A percentile compares a stretch with the other conserved stretches of the same genome.
Evolutionary conservation across 64 coral and sea anemone species (phyloP).

Genomic region (Actinia tenebrosa): DNA sequence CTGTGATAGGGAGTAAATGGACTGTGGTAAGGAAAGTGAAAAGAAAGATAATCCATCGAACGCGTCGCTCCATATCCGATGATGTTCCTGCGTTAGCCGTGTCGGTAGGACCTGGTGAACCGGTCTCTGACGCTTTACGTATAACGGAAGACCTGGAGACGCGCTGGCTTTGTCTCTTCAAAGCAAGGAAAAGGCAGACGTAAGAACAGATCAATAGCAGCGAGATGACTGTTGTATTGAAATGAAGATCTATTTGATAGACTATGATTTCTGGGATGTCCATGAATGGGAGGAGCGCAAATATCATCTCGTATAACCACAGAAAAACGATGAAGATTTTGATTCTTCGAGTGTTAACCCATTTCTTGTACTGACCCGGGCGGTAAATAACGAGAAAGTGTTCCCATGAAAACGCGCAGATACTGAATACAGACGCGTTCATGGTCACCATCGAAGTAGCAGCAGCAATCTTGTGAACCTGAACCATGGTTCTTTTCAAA

Average conservation of each 20-base stretch:
- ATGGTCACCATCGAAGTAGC: conserved; percentile 41
- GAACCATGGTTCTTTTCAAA: background rate
- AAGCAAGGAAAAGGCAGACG: conserved; percentile 14
- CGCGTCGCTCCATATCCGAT: background rate
- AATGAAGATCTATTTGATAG: conserved; percentile 6
- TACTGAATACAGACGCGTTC: conserved; percentile 37
- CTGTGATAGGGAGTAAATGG: conserved; percentile 24
- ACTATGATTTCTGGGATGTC: background rate
- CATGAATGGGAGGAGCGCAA: conserved; percentile 19
- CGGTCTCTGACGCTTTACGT: background rate
- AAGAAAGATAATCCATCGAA: conserved; percentile 27
- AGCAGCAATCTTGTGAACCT: background rate
- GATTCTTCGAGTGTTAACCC: conserved; percentile 12
- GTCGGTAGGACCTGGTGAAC: background rate
- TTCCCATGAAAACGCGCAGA: conserved; percentile 19
- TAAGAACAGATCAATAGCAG: conserved; percentile 13
- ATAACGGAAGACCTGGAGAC: background rate
- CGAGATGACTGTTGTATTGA: conserved; percentile 27
- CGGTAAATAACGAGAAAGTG: conserved; percentile 20
- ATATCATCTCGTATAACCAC: conserved; percentile 20
- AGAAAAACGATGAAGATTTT: conserved; percentile 14
- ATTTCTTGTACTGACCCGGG: conserved; percentile 23
- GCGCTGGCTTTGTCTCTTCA: conserved; percentile 18
- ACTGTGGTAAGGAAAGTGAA: conserved; percentile 25
- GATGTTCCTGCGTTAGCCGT: background rate